Conservation (phyloP, 2,888 invertebrate species). For the Rhagium mordax region DNA sequence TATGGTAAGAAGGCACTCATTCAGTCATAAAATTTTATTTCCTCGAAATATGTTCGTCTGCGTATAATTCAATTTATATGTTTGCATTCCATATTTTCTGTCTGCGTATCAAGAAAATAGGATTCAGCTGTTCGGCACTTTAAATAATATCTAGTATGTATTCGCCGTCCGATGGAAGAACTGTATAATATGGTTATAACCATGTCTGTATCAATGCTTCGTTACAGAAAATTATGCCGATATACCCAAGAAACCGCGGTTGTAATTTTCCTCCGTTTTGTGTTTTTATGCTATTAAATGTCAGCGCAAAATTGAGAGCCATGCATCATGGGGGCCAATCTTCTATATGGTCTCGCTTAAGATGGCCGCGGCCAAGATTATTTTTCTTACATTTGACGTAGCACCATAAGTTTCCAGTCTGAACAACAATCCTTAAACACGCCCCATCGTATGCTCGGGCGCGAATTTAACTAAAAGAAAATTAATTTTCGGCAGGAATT, state of each 20-base stretch:
- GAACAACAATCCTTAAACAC: too few relatives aligned
- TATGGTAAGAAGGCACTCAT: conserved; percentile 33
- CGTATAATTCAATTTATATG: conserved; percentile 30
- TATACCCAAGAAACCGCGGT: neutral
- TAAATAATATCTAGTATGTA: conserved; percentile 10
- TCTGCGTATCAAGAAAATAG: neutral
- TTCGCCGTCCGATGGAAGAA: neutral
- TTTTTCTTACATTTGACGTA: neutral
- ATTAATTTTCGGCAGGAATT: too few relatives aligned
- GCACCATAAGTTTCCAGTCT: too few relatives aligned
- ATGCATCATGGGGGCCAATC: neutral
- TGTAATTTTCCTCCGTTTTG: neutral
- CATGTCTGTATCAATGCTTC: neutral
- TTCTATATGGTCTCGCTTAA: neutral
- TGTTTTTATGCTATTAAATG: neutral
- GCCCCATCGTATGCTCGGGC: too few relatives aligned
- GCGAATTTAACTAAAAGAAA: too few relatives aligned
- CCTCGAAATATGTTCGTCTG: conserved; percentile 36
- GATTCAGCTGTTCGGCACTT: neutral
- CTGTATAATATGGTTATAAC: neutral
- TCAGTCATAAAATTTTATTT: conserved; percentile 43
- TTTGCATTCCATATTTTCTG: conserved; percentile 26
- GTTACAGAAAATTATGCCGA: neutral
- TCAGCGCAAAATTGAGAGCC: neutral
- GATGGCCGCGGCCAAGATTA: neutral